These are phyloP conservation scores for Sinopyrophorus schimmeli DNA, from an alignment of 2,888 invertebrate genomes.

Conservation along the genomic window DNA sequence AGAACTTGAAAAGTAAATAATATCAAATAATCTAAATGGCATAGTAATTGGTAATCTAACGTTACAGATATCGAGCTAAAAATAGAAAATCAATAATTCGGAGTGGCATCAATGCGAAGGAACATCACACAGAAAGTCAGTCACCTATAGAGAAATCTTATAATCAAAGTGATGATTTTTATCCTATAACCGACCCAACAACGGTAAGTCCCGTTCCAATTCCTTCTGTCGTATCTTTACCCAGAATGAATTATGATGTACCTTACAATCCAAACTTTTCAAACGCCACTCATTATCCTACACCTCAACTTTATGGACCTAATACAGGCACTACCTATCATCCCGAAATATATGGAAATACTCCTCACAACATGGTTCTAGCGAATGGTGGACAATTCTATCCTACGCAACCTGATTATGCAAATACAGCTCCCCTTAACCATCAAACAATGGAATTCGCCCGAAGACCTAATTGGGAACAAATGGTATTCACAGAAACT, in stretches of 20 bases:
- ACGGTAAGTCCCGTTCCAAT: slow-evolving; percentile 48
- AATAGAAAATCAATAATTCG: slow-evolving; percentile 61
- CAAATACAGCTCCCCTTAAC: slow-evolving; percentile 42
- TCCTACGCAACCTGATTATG: slow-evolving; percentile 47
- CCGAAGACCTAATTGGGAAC: slow-evolving; percentile 41
- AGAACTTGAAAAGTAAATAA: slow-evolving; percentile 74
- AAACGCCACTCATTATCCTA: slow-evolving; percentile 41
- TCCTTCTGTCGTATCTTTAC: slow-evolving; percentile 49
- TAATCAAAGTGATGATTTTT: slow-evolving; percentile 48
- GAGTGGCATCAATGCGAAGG: slow-evolving; percentile 38
- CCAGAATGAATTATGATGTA: slow-evolving; percentile 49
- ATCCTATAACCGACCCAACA: slow-evolving; percentile 43
- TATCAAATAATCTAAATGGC: neutral
- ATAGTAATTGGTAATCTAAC: neutral
- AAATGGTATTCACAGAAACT: no score
- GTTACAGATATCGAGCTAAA: slow-evolving; percentile 63
- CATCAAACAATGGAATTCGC: slow-evolving; percentile 38
- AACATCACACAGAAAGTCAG: slow-evolving; percentile 48
- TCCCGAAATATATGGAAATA: slow-evolving; percentile 48
- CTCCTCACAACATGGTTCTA: slow-evolving; percentile 45
- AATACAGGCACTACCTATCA: slow-evolving; percentile 45
- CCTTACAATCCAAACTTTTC: slow-evolving; percentile 45
- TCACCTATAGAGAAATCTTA: slow-evolving; percentile 42
- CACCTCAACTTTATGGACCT: slow-evolving; percentile 47
- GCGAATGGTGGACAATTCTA: slow-evolving; percentile 50